Evolutionary conservation across 2,113 vertebrate species (phyloP), one percentile per base, ranked within the genome.

Genomic region (Chionodraco myersi): DNA sequence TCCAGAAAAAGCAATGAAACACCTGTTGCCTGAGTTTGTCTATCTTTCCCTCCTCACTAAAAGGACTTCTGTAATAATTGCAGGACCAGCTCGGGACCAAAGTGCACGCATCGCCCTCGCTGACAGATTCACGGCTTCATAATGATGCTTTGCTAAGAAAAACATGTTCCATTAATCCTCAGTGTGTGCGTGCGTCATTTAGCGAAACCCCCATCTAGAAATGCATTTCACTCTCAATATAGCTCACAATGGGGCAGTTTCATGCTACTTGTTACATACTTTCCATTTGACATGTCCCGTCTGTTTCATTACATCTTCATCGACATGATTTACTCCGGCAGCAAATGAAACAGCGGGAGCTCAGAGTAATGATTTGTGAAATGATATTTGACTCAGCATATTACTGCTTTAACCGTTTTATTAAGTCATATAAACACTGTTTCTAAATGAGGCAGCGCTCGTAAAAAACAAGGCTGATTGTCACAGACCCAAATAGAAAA

Each of bases 71-170:
- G 75, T 23, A 62, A 75, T 89, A 88, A 89, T 81, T 79, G 65
- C 80, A 70, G 64, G 62, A 47, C 60, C 80, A 79, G 87, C 74
- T 81, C 44, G 45, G 70, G 79, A 89, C 85, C 83, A 57, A 45
- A 86, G 77, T 75, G 82, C 78, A 83, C 88, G 77, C 87, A 87
- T 85, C 67, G 66, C 49, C 56, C 59, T 63, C 52, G 75, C 82
- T 91, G 93, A 94, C 92, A 92, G 92, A 92, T 94, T 93, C 91
- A 94, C 80, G 84, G 84, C 83, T 87, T 88, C 87, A 86, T 92
- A 92, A 94, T 88, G 91, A 94, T 86, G 86, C 82, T 90, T 92
- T 79, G 73, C 88, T 85, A 88, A 93, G 89, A 86, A 92, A 94
- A 95, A 93, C 89, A 94, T 58, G 61, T 92, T 83, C 72, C 90